Evolutionary conservation across 2,797 vertebrate genomes (phyloP), one percentile per base, ranked within the genome.

Genomic region (Clangula hyemalis): DNA sequence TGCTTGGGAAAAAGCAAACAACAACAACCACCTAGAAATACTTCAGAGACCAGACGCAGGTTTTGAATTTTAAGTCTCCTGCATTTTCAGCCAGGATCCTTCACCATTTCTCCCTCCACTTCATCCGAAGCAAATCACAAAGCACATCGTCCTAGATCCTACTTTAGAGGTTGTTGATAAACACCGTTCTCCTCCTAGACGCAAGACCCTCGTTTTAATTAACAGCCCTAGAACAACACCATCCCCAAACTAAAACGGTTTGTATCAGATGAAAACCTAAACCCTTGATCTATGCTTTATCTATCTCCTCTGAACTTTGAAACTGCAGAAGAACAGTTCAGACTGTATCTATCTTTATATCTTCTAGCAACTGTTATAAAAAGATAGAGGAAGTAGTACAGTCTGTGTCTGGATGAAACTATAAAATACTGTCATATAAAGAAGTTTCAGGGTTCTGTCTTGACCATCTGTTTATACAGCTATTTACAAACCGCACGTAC

Each of bases 361-460:
- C 53, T 90, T 79, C 54, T 32, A 89, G 25, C 18, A 94, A 69
- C 43, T 68, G 54, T 21, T 85, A 73, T 38, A 90, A 94, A 85
- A 74, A 69, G 22, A 84, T 15, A 24, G 57, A 58, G 54, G 28
- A 47, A 86, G 25, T 58, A 62, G 68, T 47, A 72, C 8, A 85
- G 8, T 10, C 75, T 36, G 5, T n/a, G 57, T 60, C 82, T 32
- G 12, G 61, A 62, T 39, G 64, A 79, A 79, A 43, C 49, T 68
- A 61, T 30, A 16, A 25, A 83, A 65, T 24, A 54, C n/a, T 70
- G 49, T 51, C 43, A 84, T 45, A 92, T 60, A 91, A 95, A 93
- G 30, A 93, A 80, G 16, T n/a, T 73, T 78, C 54, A 83, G 62
- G 5, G n/a, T 85, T 39, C 95, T 93, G 71, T 75, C 64, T 84